Evolutionary conservation across 2,113 vertebrate genomes (phyloP), one percentile per base, ranked within the genome.

Genomic region (Amphiprion percula): DNA sequence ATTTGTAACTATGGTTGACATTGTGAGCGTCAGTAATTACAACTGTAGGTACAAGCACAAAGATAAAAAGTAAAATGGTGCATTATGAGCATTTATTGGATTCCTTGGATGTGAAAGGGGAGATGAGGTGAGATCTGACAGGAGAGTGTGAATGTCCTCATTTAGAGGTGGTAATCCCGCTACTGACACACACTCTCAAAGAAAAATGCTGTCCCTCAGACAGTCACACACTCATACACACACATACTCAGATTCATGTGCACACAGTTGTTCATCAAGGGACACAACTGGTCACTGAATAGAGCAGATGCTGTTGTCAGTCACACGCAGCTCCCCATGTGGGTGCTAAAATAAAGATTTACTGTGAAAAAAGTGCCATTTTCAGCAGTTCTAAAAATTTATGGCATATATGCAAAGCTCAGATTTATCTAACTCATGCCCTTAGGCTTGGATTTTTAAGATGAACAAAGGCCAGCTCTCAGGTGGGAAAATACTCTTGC

Each of bases 81-180:
- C n/a, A 17, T 64, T 26, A 4, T 26, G 47, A 26, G 1, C 37
- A 59, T 77, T 59, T 63, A 37, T 12, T 39, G 66, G 21, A 59
- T 15, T 15, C 41, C 41, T 14, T 37, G 26, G 54, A 26, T 10
- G 68, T 72, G 59, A 78, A 52, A 66, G 14, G 47, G 47, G 54
- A 47, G 70, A 39, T 60, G 19, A 26, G 61, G 44, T 53, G 75
- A 74, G 33, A 80, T 55, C 14, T 80, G 83, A 72, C 72, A 47
- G 61, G 68, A 65, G 58, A 54, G 79, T 75, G 82, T 70, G 58
- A 88, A 87, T 82, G 55, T 75, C 64, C 77, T 82, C 74, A 84
- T 92, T 88, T 81, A 70, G 64, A 87, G 75, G 63, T 83, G 71
- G 3, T 81, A 84, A 90, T 87, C 82, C 75, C 26, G 11, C 15